Conservation (phyloP, 2,888 invertebrate genomes). For the Hartigia nigra region DNA sequence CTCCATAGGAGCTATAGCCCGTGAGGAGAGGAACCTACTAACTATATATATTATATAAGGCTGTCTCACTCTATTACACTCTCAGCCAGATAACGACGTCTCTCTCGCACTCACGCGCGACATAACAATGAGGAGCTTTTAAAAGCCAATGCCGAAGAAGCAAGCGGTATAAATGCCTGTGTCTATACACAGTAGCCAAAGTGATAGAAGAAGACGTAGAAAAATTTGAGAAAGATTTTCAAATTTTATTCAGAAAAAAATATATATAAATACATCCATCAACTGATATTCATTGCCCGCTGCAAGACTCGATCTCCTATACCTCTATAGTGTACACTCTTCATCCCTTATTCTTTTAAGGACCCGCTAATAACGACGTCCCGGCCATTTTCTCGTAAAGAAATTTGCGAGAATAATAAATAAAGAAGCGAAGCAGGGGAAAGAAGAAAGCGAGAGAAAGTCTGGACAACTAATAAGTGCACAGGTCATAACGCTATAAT, state of each 20-base stretch:
- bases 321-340: background rate
- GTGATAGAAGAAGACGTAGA: background rate
- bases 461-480: slow-evolving; percentile 41
- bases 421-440: background rate
- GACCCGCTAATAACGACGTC: background rate
- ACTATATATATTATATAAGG: background rate
- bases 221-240: background rate
- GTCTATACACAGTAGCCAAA: background rate
- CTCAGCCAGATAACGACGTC: background rate
- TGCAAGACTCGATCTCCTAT: background rate
- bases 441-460: slow-evolving; percentile 11
- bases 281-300: background rate
- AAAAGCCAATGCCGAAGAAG: background rate
- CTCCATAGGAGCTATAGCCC: slow-evolving; percentile 37
- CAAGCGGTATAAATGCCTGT: background rate
- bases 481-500: slow-evolving; percentile 45
- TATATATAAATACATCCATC: background rate
- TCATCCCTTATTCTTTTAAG: background rate
- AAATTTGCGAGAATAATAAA: background rate
- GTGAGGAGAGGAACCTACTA: background rate
- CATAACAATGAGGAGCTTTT: background rate
- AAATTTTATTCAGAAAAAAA: background rate
- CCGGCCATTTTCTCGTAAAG: background rate
- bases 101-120: background rate
- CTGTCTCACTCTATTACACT: background rate